Percentiles rank a stretch among this genome's conserved stretches.
These are phyloP conservation scores for Trissolcus brochymenae DNA, from an alignment of 2,888 invertebrate species.

Conservation along the genomic window DNA sequence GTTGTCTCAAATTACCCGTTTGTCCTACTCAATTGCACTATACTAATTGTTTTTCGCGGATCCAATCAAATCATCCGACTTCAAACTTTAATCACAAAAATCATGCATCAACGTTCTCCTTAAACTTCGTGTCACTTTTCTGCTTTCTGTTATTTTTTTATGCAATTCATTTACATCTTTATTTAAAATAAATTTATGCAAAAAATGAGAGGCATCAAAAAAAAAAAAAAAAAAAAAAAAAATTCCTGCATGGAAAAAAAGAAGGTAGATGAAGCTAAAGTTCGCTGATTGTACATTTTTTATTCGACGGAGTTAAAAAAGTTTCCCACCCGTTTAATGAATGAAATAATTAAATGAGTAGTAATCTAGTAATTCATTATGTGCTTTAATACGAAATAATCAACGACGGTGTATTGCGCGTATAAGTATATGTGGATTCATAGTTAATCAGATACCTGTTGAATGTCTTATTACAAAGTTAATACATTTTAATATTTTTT, in stretches of 20 bases:
- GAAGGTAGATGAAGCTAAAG: too few relatives aligned
- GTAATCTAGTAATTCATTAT: constrained; percentile 38
- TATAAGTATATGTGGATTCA: constrained; percentile 40
- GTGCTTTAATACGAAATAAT: constrained; percentile 24
- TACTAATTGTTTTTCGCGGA: constrained; percentile 24
- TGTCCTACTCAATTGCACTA: constrained; percentile 13
- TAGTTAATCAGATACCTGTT: constrained; percentile 52
- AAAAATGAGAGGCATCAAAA: too few relatives aligned
- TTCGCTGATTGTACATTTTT: too few relatives aligned
- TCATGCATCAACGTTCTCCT: not conserved
- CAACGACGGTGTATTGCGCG: constrained; percentile 29
- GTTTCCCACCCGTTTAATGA: too few relatives aligned
- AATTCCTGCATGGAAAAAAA: too few relatives aligned
- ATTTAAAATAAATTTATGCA: too few relatives aligned
- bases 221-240: too few relatives aligned
- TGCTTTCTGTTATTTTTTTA: too few relatives aligned
- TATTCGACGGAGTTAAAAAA: too few relatives aligned
- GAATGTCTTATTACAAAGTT: constrained; percentile 50
- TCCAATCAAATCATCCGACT: constrained; percentile 8
- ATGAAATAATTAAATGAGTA: constrained; percentile 7
- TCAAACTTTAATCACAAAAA: constrained; percentile 3
- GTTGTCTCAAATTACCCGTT: constrained; percentile 30
- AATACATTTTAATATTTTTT: constrained; percentile 44
- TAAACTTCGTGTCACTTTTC: too few relatives aligned
- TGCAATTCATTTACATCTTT: too few relatives aligned